These are phyloP conservation scores for Sinelater perroti DNA, from an alignment of 2,888 invertebrate genomes.

Conservation along the genomic window DNA sequence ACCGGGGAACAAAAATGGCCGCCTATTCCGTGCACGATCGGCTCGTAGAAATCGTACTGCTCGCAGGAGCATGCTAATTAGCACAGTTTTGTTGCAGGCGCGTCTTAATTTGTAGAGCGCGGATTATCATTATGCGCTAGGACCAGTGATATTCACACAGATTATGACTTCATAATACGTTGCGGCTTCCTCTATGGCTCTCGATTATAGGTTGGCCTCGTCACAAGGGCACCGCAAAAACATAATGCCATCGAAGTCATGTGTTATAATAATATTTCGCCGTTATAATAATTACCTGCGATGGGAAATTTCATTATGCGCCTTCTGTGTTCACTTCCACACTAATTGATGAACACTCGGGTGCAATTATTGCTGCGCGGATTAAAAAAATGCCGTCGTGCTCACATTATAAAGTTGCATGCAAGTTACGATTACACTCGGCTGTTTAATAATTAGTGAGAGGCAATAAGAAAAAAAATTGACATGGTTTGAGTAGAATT, in stretches of 20 bases:
- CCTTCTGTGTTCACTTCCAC: slow-evolving; percentile 23
- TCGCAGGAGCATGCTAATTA: slow-evolving; percentile 29
- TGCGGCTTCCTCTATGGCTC: slow-evolving; percentile 39
- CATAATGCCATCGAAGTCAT: slow-evolving; percentile 38
- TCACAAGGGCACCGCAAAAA: slow-evolving; percentile 35
- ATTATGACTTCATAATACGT: slow-evolving; percentile 38
- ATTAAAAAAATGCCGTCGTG: too few species aligned
- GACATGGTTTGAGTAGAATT: too few species aligned
- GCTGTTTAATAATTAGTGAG: too few species aligned
- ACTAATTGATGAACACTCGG: slow-evolving; percentile 31
- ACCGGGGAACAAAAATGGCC: slow-evolving; percentile 10
- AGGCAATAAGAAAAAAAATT: too few species aligned
- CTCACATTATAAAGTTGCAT: too few species aligned
- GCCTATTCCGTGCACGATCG: slow-evolving; percentile 16
- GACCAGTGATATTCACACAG: slow-evolving; percentile 38
- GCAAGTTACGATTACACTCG: too few species aligned
- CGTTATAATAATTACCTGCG: slow-evolving; percentile 36
- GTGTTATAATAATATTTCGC: slow-evolving; percentile 37
- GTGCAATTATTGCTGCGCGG: too few species aligned
- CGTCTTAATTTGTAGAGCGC: slow-evolving; percentile 27
- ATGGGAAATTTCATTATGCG: slow-evolving; percentile 35
- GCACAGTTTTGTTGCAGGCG: slow-evolving; percentile 28
- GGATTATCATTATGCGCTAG: slow-evolving; percentile 35
- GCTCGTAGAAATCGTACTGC: slow-evolving; percentile 15
- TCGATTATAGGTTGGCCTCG: slow-evolving; percentile 37